A percentile compares a stretch with the other conserved stretches of the same genome.
Evolutionary conservation across 2,888 invertebrate species (phyloP).

Genomic region (Dryobotodes eremita): DNA sequence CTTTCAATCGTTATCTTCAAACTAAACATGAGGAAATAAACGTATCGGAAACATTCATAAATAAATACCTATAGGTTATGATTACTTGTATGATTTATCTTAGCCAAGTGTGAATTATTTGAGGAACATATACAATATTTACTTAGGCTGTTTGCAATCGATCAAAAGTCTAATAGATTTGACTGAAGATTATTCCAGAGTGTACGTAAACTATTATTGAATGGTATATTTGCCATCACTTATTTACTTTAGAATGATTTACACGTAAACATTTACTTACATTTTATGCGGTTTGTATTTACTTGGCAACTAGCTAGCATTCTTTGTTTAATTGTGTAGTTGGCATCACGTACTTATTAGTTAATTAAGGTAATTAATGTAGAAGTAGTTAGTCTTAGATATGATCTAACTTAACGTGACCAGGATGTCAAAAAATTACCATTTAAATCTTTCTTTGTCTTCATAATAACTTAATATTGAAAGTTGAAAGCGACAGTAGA

Average conservation of each 20-base stretch:
- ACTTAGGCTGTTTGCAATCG: slow-evolving; percentile 69
- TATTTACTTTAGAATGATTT: slow-evolving; percentile 46
- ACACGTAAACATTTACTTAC: slow-evolving; percentile 37
- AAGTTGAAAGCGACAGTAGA: slow-evolving; percentile 62
- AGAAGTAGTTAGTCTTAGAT: slow-evolving; percentile 35
- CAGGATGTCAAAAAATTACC: slow-evolving; percentile 24
- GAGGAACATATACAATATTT: slow-evolving; percentile 62
- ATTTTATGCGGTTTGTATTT: slow-evolving; percentile 33
- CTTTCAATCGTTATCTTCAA: slow-evolving; percentile 36
- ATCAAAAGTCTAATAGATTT: slow-evolving; percentile 65
- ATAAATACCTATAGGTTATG: slow-evolving; percentile 20
- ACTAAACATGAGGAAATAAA: slow-evolving; percentile 41
- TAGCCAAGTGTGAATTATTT: slow-evolving; percentile 65
- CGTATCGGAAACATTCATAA: slow-evolving; percentile 43
- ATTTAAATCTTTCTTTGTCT: slow-evolving; percentile 40
- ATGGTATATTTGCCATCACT: slow-evolving; percentile 43
- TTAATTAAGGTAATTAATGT: slow-evolving; percentile 51
- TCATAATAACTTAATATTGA: slow-evolving; percentile 26
- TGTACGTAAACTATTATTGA: slow-evolving; percentile 61
- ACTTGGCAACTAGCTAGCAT: slow-evolving; percentile 20
- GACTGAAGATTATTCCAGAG: slow-evolving; percentile 62
- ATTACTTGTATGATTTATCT: slow-evolving; percentile 49
- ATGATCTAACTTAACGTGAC: slow-evolving; percentile 30
- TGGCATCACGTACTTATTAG: slow-evolving; percentile 27
- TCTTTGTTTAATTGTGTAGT: slow-evolving; percentile 10